phyloP scores from a whole-genome alignment of 2,113 vertebrate species.

The Myodes glareolus region DNA sequence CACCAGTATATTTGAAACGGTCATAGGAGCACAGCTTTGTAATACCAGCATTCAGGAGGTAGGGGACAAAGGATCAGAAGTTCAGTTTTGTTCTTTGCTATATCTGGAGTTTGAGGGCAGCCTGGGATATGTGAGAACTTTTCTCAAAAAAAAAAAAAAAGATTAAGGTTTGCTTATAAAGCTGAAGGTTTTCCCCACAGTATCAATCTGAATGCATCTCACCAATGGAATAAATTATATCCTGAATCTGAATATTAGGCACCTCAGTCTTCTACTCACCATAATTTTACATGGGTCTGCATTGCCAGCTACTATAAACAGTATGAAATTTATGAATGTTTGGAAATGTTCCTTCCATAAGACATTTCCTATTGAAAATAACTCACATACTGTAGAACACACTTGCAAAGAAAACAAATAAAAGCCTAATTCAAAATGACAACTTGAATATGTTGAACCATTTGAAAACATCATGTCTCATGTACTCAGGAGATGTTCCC shows the following conservation, averaged over 20 bases:
- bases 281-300: slow-evolving; percentile 25
- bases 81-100: background rate
- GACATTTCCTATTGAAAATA: slow-evolving; percentile 57
- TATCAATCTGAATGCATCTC: background rate
- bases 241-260: background rate
- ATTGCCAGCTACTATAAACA: slow-evolving; percentile 23
- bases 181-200: background rate
- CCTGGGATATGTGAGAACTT: no score
- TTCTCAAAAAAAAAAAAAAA: background rate
- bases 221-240: background rate
- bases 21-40: background rate
- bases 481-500: slow-evolving; percentile 10
- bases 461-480: background rate
- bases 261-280: background rate
- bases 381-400: slow-evolving; percentile 47
- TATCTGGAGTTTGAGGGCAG: background rate
- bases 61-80: background rate
- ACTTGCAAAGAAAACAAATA: slow-evolving; percentile 4
- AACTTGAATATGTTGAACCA: slow-evolving; percentile 54
- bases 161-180: background rate
- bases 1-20: background rate
- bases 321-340: background rate
- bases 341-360: slow-evolving; percentile 51
- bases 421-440: slow-evolving; percentile 35
- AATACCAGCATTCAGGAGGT: background rate